phyloP scores from a whole-genome alignment of 2,797 vertebrate genomes.

The Sebastes baramenuke region DNA sequence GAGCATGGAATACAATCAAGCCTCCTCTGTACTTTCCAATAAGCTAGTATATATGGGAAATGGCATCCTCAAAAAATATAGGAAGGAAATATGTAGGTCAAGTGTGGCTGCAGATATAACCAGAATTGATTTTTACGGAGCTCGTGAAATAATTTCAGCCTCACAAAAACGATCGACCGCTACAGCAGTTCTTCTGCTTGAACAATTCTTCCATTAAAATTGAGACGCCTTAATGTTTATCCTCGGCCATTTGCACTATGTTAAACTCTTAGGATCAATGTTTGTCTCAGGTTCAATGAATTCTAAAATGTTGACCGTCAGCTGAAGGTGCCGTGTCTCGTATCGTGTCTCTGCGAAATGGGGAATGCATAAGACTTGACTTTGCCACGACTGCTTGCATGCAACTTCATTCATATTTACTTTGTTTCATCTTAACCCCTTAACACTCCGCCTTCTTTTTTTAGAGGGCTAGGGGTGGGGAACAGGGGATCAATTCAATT shows the following conservation, averaged over 20 bases:
- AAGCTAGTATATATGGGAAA: background rate
- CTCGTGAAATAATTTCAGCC: background rate
- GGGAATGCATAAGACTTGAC: background rate
- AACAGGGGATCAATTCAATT: too few relatives aligned
- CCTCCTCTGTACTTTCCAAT: conserved; percentile 1
- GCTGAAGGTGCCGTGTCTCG: background rate
- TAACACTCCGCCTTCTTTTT: too few relatives aligned
- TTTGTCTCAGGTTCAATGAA: background rate
- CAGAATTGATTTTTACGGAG: background rate
- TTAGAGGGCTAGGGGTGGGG: too few relatives aligned
- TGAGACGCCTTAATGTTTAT: background rate
- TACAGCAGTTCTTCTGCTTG: background rate
- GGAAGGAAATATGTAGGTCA: background rate
- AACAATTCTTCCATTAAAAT: background rate
- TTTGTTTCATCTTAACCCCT: background rate
- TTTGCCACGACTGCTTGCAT: background rate
- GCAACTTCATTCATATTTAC: background rate
- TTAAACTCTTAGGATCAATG: background rate
- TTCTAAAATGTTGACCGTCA: background rate
- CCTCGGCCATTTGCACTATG: background rate
- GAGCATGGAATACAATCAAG: background rate
- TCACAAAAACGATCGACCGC: background rate
- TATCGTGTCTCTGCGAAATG: background rate
- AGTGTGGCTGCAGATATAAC: background rate
- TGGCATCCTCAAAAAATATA: background rate